Base-by-base conservation (phyloP, 1,140 invertebrate genomes). In the Drosophila kikkawai region DNA sequence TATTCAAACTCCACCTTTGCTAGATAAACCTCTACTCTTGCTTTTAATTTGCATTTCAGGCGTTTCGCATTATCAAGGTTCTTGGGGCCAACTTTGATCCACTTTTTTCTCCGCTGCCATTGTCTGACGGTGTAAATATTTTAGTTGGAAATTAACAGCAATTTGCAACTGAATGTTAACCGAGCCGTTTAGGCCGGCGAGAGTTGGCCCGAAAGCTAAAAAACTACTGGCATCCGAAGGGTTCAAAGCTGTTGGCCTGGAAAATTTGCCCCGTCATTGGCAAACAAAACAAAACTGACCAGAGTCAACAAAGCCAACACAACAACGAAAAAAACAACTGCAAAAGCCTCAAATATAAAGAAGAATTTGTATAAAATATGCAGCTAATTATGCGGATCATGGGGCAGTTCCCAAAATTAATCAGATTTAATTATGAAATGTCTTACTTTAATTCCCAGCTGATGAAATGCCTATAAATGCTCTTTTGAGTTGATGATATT, bases 251-350 rank as follows among this genome's bases (percentile, higher is more conserved):
- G 58, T 44, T 73, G 82, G 50, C 56, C 75, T 71, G 80, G 80
- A 87, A 86, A 86, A 86, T 77, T 68, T 82, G 83, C 76, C 7
- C 26, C 44, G 76, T 87, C 83, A 86, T 83, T 45, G 61, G 56
- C 83, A 83, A 80, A 86, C 67, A 87, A 70, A 87, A 80, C 71
- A 82, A 74, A 82, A 80, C 82, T 87, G 83, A 79, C 79, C 83
- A 75, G 75, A 79, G 66, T 42, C 84, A 87, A 86, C 56, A 82
- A 48, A 57, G 60, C 53, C n/a, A 65, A 29, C 48, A 50, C 1
- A 12, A 51, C 5, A 51, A 17, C 1, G 2, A 51, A 32, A 51
- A 32, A 57, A 68, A 11, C 12, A 41, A 34, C 1, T 51, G 29
- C 9, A 51, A 51, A 36, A 34, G 26, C 12, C n/a, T 45, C 7